Base-by-base conservation (phyloP, 2,113 vertebrate genomes). In the Protobothrops flavoviridis region DNA sequence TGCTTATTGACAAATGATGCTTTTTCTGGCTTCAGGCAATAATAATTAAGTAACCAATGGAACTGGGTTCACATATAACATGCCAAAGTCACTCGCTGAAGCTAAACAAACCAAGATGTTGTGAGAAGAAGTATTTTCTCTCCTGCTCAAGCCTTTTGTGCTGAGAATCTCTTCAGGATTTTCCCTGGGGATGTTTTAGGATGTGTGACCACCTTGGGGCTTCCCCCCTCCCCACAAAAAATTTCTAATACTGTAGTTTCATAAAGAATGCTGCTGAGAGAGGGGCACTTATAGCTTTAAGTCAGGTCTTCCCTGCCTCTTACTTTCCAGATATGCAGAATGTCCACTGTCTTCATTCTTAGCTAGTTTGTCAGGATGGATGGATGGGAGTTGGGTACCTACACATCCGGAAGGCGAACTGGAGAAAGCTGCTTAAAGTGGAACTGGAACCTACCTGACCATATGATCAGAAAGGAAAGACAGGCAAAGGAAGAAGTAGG, bases 181-280 rank as follows among this genome's bases (percentile, higher is more conserved):
- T 43, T 17, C 33, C 17, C 74, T 21, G 69, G 33, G 69, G 33
- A 3, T 3, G 2, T 39, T 81, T 81, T 81, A 81, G 69, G n/a
- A n/a, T 20, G 15, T 39, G 69, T 39, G n/a, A 17, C 33, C 33
- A 81, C 33, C 33, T 81, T 81, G 69, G 6, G 69, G n/a, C n/a
- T 39, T 20, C 2, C 0, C 2, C 2, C 1, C 1, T 29, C 1
- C 29, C 8, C 4, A 48, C 4, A 10, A 11, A 39, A 20, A 56
- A 20, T 2, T 7, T 81, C n/a, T 33, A 15, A 39, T 39, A n/a
- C 29, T n/a, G 29, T n/a, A 39, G 15, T 81, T 81, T 39, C 33
- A 33, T 39, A 39, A 39, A 81, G 33, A 81, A 81, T 81, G 33
- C 69, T 81, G 15, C 33, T 39, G 69, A 20, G 69, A 81, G n/a